Evolutionary conservation across 2,113 vertebrate genomes (phyloP).

Genomic region (Ondatra zibethicus): DNA sequence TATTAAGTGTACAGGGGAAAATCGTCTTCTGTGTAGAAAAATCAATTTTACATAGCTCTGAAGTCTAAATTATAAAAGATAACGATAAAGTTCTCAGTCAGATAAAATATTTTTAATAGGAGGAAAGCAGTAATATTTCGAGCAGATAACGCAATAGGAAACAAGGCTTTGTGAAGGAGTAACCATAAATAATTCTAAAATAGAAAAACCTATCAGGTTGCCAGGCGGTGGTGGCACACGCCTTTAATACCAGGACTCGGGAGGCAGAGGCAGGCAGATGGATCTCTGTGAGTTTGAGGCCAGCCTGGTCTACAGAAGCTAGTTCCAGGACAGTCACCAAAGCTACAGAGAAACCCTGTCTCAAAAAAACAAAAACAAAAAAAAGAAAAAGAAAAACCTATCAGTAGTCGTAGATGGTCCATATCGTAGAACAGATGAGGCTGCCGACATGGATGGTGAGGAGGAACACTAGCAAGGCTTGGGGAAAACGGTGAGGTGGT

Average conservation of each 20-base stretch:
- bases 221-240: accelerated
- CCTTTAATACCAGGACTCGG: no score
- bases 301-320: no score
- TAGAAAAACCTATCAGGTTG: not conserved
- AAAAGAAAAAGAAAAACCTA: not conserved
- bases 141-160: not conserved
- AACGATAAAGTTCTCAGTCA: not conserved
- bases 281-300: no score
- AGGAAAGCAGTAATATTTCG: constrained; percentile 11
- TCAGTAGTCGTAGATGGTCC: not conserved
- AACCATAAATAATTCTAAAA: not conserved
- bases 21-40: not conserved
- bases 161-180: not conserved
- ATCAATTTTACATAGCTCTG: not conserved
- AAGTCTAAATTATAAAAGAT: constrained; percentile 32
- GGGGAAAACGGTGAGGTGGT: not conserved
- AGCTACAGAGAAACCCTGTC: no score
- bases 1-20: not conserved
- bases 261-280: no score
- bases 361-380: no score
- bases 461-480: not conserved
- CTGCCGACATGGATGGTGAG: not conserved
- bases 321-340: no score
- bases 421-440: not conserved
- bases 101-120: not conserved